phyloP scores from a whole-genome alignment of 2,888 invertebrate genomes.

The Cephus rjabovi region DNA sequence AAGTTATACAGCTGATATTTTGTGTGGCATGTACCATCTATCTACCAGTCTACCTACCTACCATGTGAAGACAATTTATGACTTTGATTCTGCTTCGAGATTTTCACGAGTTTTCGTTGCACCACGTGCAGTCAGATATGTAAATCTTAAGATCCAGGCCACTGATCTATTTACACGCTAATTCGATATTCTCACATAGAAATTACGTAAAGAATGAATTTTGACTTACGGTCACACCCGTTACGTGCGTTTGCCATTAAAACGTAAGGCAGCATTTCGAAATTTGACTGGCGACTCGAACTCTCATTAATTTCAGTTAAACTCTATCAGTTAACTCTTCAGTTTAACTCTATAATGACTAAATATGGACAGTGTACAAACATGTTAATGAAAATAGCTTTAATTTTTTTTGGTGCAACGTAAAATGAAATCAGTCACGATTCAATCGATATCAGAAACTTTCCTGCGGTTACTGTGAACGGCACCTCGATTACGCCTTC shows the following conservation, averaged over 20 bases:
- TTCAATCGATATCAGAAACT: too few species aligned
- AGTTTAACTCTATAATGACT: too few species aligned
- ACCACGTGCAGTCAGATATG: background rate
- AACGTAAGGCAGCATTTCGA: background rate
- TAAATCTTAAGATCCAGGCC: slow-evolving; percentile 39
- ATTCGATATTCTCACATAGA: background rate
- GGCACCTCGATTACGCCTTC: too few species aligned
- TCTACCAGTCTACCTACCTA: background rate
- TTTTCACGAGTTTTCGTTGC: background rate
- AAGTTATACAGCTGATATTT: background rate
- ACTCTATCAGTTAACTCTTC: background rate
- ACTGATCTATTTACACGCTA: slow-evolving; percentile 34
- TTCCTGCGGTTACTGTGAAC: too few species aligned
- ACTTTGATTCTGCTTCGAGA: background rate
- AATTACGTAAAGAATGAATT: background rate
- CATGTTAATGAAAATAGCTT: too few species aligned
- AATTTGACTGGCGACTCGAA: background rate
- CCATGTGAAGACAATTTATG: background rate
- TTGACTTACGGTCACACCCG: background rate
- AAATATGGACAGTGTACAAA: too few species aligned
- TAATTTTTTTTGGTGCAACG: too few species aligned
- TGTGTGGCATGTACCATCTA: too few species aligned
- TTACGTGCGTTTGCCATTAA: background rate
- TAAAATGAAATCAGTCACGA: too few species aligned
- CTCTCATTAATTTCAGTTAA: background rate